Evolutionary conservation across 1,140 invertebrate genomes (phyloP), one percentile per base, ranked within the genome.

Genomic region (Pogonus chalceus): DNA sequence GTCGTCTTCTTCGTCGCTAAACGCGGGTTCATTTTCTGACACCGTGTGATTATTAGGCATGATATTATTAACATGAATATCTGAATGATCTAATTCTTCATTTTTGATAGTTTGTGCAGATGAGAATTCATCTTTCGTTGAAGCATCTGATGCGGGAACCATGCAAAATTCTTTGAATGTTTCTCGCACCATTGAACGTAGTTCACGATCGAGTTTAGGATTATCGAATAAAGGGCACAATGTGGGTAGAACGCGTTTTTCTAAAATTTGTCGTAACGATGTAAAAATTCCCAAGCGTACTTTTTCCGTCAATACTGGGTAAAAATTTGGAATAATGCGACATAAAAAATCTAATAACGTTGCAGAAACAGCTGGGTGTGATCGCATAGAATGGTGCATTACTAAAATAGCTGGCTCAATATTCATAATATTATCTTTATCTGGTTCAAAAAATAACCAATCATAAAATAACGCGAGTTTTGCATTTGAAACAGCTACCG

Each of bases 341-440:
- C 93, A 96, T 47, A 98, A 77, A 74, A 98, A 98, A 74, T 98
- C 94, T 56, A 98, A 72, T 48, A 98, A 76, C 10, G 92, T 95
- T 47, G 90, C 92, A 61, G 93, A 96, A 54, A 97, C 92, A 35
- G 88, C 87, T 37, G 94, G 92, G 79, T 98, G 94, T 62, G 90
- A 91, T 67, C 90, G 81, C 79, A 98, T 92, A 31, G 92, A 96
- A 77, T 97, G 90, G 69, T 93, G 90, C 93, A 98, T 98, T 0
- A 98, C 92, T 54, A 98, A 77, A 67, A 98, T 96, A 9, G 92
- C 94, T n/a, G 95, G 95, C 73, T 98, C 95, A 64, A 98, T 96
- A 69, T 97, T 96, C 95, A 98, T 98, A 57, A 98, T 98, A 68
- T 95, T 98, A 71, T 98, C 95, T 71, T 91, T 92, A 51, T 91